Conservation (phyloP, 2,797 vertebrate genomes). For the Telmatherina bonti region DNA sequence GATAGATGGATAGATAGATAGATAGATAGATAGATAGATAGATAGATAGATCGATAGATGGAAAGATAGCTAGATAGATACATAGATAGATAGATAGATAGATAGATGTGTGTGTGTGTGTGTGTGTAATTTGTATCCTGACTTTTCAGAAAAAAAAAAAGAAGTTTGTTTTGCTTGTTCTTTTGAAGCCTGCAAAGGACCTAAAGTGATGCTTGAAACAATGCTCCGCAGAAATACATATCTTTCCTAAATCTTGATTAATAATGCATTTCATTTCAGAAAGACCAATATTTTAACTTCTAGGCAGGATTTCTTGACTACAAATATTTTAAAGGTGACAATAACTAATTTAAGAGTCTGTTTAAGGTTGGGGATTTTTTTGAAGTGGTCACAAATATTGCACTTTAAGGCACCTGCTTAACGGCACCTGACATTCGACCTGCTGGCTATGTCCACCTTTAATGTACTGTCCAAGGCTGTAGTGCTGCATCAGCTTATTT, state of each 20-base stretch:
- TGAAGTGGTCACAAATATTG: neutral
- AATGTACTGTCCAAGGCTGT: neutral
- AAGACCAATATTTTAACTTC: neutral
- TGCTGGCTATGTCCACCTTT: neutral
- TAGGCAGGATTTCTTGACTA: neutral
- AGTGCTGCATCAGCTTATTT: slow-evolving; percentile 3
- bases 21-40: too few relatives aligned
- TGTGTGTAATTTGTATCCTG: too few relatives aligned
- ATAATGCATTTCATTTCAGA: neutral
- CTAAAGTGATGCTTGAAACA: neutral
- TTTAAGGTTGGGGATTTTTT: neutral
- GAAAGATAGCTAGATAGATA: too few relatives aligned
- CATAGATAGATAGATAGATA: too few relatives aligned
- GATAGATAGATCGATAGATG: too few relatives aligned
- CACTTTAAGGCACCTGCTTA: neutral
- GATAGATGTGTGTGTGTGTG: too few relatives aligned
- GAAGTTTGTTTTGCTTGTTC: neutral
- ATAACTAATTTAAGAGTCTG: too few relatives aligned
- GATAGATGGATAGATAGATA: too few relatives aligned
- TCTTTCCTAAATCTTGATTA: neutral
- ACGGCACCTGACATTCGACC: neutral
- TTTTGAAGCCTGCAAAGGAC: neutral
- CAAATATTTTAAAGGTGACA: neutral
- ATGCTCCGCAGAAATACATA: neutral
- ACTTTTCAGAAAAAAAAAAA: too few relatives aligned